Conservation (phyloP, 92 coral and sea anemone species). For the Bergia sp. region DNA sequence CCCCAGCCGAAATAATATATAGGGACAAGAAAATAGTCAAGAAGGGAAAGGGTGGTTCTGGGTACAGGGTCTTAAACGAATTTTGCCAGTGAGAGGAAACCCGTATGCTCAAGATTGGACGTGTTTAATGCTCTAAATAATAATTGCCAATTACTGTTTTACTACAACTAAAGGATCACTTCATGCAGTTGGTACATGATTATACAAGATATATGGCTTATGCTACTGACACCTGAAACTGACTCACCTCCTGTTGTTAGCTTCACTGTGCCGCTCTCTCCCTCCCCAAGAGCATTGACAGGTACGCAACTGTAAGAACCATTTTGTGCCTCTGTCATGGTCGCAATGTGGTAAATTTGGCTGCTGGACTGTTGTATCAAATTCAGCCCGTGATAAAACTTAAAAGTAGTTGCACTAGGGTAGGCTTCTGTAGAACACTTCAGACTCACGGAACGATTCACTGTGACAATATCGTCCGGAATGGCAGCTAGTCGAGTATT, state of each 20-base stretch:
- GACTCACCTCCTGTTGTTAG: slow-evolving; percentile 30
- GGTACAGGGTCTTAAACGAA: too few relatives aligned
- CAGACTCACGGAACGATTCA: slow-evolving; percentile 8
- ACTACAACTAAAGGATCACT: too few relatives aligned
- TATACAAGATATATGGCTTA: too few relatives aligned
- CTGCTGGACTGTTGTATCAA: slow-evolving; percentile 14
- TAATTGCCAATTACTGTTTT: too few relatives aligned
- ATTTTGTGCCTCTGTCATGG: neutral
- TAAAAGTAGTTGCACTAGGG: slow-evolving; percentile 6
- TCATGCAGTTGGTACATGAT: too few relatives aligned
- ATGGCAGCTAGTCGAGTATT: slow-evolving; percentile 31
- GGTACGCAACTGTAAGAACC: slow-evolving; percentile 31
- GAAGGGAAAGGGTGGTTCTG: too few relatives aligned
- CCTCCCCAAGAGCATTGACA: slow-evolving; percentile 25
- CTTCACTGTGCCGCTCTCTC: neutral
- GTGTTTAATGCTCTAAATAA: too few relatives aligned
- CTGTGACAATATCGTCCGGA: slow-evolving; percentile 25
- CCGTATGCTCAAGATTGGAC: too few relatives aligned
- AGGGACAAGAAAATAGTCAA: too few relatives aligned
- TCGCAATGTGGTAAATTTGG: neutral
- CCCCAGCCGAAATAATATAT: too few relatives aligned
- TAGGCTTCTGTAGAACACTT: slow-evolving; percentile 24
- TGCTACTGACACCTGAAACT: neutral
- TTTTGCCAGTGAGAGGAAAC: too few relatives aligned
- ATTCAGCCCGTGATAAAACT: slow-evolving; percentile 4